These are phyloP conservation scores for Cryptocephalus moraei DNA, from an alignment of 2,888 invertebrate genomes.

Conservation along the genomic window DNA sequence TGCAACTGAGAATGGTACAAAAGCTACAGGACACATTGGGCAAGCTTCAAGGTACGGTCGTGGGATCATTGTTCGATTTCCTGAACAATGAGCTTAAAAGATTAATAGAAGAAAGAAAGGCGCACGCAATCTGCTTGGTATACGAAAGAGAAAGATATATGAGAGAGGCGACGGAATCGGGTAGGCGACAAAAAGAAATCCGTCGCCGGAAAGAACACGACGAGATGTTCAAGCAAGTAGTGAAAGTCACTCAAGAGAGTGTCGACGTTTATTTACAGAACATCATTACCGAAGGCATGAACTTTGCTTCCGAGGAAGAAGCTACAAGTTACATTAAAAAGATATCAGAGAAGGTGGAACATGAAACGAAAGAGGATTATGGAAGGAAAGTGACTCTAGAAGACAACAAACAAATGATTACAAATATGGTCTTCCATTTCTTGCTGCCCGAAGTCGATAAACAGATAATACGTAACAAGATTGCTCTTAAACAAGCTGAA, in stretches of 20 bases:
- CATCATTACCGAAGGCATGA: conserved; percentile 50
- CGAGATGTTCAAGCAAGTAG: conserved; percentile 64
- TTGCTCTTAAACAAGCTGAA: conserved; percentile 32
- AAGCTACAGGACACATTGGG: conserved; percentile 52
- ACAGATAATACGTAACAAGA: conserved; percentile 32
- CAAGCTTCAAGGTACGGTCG: conserved; percentile 60
- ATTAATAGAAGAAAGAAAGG: conserved; percentile 64
- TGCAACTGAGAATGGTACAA: conserved; percentile 30
- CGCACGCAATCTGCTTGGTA: conserved; percentile 68
- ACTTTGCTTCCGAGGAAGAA: conserved; percentile 45
- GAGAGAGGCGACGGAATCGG: conserved; percentile 51
- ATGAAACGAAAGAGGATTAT: conserved; percentile 35
- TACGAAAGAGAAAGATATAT: conserved; percentile 60
- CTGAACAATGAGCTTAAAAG: conserved; percentile 68
- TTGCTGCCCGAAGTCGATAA: conserved; percentile 46
- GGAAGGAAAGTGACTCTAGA: conserved; percentile 8
- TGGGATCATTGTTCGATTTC: conserved; percentile 62
- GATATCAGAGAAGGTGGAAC: conserved; percentile 48
- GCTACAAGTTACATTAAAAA: conserved; percentile 44
- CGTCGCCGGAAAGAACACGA: conserved; percentile 63
- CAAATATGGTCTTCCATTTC: conserved; percentile 47
- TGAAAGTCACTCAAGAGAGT: conserved; percentile 49
- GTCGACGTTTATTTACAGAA: conserved; percentile 54
- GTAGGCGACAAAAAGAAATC: conserved; percentile 53
- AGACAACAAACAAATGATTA: conserved; percentile 46